A percentile compares a stretch with the other conserved stretches of the same genome.
phyloP scores from a whole-genome alignment of 1,140 invertebrate species.

The Trichonephila clavata region DNA sequence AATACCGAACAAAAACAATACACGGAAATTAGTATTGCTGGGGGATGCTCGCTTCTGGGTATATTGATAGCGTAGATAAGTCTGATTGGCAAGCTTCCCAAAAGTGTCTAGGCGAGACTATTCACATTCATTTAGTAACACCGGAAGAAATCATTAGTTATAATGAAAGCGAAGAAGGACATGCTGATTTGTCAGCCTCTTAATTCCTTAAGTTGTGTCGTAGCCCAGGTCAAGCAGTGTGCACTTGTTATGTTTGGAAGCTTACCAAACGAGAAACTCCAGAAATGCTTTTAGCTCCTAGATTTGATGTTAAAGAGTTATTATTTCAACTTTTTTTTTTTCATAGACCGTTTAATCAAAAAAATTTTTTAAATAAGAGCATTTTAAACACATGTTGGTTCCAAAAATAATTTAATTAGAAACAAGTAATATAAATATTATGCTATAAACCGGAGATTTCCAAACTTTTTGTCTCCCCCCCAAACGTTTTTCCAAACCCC shows the following conservation, averaged over 20 bases:
- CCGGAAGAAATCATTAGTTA: neutral
- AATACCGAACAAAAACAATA: neutral
- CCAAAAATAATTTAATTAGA: too few relatives aligned
- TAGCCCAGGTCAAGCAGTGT: neutral
- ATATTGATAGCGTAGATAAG: neutral
- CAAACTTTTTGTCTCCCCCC: too few relatives aligned
- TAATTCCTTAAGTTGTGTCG: neutral
- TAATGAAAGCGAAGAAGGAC: neutral
- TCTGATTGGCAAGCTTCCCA: neutral
- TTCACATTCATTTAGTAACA: neutral
- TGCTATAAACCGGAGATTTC: too few relatives aligned
- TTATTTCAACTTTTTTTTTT: too few relatives aligned
- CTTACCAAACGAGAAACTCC: neutral
- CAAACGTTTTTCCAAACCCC: too few relatives aligned
- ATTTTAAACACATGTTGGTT: too few relatives aligned
- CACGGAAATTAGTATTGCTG: too few relatives aligned
- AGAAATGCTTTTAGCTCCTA: too few relatives aligned
- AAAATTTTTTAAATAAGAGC: too few relatives aligned
- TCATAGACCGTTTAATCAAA: too few relatives aligned
- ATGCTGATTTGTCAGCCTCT: neutral
- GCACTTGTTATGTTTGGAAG: neutral
- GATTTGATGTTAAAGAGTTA: too few relatives aligned
- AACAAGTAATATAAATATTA: too few relatives aligned
- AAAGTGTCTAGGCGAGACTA: neutral
- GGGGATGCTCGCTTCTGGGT: neutral